These are phyloP conservation scores for Metallyticus violacea DNA, from an alignment of 2,888 invertebrate genomes.

Conservation along the genomic window DNA sequence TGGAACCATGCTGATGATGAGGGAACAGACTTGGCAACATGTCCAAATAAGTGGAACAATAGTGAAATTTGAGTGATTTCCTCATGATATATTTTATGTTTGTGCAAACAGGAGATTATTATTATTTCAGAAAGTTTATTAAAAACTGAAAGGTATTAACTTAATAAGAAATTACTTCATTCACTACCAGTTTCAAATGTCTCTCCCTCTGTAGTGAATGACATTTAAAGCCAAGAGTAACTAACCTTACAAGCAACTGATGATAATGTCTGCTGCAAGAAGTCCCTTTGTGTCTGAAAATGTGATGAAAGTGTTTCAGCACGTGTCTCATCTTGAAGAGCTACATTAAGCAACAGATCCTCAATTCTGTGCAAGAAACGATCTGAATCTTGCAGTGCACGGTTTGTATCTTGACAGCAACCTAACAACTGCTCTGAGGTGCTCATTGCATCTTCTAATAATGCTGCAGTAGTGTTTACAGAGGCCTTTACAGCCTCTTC, in stretches of 20 bases:
- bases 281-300: constrained; percentile 34
- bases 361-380: constrained; percentile 43
- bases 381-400: constrained; percentile 43
- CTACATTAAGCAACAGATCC: constrained; percentile 35
- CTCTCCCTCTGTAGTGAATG: no score
- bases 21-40: no score
- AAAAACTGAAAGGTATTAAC: no score
- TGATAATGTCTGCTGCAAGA: constrained; percentile 29
- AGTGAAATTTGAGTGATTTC: no score
- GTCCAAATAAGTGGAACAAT: no score
- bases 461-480: constrained; percentile 41
- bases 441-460: constrained; percentile 37
- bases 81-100: no score
- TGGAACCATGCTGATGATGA: no score
- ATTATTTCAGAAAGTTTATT: no score
- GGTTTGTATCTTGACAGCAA: constrained; percentile 41
- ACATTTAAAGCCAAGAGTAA: no score
- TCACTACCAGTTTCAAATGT: no score
- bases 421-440: constrained; percentile 35
- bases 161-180: no score
- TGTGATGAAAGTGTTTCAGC: constrained; percentile 4
- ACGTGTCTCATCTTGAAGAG: constrained; percentile 15
- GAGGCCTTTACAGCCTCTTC: constrained; percentile 40
- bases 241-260: not conserved
- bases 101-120: no score